Evolutionary conservation across 2,888 invertebrate species (phyloP).

Genomic region (Acleris literana): DNA sequence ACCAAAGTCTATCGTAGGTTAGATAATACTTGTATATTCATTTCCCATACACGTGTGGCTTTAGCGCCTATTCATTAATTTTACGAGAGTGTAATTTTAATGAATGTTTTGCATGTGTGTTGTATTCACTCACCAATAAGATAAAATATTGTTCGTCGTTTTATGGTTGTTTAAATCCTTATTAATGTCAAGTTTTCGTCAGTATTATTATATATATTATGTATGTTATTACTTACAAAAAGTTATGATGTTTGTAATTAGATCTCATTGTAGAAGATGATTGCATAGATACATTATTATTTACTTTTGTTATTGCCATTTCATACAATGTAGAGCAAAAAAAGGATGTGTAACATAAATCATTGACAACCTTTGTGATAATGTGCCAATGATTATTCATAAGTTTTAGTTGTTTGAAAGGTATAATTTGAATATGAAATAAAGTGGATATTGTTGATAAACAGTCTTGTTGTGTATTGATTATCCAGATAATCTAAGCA

Average conservation of each 20-base stretch:
- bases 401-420: conserved; percentile 52
- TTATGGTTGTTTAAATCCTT: not conserved
- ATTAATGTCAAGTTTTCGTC: conserved; percentile 30
- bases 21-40: too few relatives aligned
- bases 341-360: conserved; percentile 46
- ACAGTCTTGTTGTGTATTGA: not conserved
- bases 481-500: too few relatives aligned
- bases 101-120: too few relatives aligned
- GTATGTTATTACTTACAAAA: conserved; percentile 18
- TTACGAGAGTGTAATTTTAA: too few relatives aligned
- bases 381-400: conserved; percentile 82
- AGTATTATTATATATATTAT: conserved; percentile 40
- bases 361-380: conserved; percentile 83
- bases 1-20: conserved; percentile 50
- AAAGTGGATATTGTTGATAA: not conserved
- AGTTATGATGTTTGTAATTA: conserved; percentile 27
- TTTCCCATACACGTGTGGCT: too few relatives aligned
- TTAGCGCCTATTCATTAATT: too few relatives aligned
- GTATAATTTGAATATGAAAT: conserved; percentile 11
- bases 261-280: conserved; percentile 43
- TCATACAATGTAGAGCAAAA: conserved; percentile 26
- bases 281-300: conserved; percentile 43
- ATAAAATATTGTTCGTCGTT: too few relatives aligned
- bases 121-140: too few relatives aligned
- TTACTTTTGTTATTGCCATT: conserved; percentile 48